These are phyloP conservation scores for Platycheirus albimanus DNA, from an alignment of 2,888 invertebrate species.

Conservation along the genomic window DNA sequence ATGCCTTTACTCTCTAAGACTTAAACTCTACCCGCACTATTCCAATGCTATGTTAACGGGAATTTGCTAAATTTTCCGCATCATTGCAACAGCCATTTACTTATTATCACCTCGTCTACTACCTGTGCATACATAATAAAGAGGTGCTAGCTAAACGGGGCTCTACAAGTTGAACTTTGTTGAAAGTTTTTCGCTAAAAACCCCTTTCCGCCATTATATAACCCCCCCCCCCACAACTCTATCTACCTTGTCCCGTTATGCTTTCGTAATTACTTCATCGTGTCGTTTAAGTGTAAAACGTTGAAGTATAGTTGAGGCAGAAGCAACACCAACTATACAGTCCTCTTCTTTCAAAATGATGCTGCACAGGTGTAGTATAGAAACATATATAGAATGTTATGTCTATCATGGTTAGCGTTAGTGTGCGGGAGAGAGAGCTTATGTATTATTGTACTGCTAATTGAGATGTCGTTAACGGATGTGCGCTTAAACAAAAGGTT, in stretches of 20 bases:
- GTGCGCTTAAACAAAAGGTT: constrained; percentile 60
- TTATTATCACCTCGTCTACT: constrained; percentile 66
- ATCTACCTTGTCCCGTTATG: neutral
- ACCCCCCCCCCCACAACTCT: neutral
- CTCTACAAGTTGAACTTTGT: constrained; percentile 66
- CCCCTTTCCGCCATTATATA: neutral
- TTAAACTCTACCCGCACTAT: neutral
- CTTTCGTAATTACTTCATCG: constrained; percentile 58
- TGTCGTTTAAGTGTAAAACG: constrained; percentile 54
- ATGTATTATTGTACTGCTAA: constrained; percentile 55
- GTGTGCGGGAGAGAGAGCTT: constrained; percentile 8
- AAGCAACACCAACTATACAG: constrained; percentile 40
- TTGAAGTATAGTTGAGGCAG: constrained; percentile 46
- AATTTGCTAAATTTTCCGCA: constrained; percentile 59
- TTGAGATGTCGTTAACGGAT: constrained; percentile 72
- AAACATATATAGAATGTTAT: neutral
- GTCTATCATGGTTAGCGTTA: neutral
- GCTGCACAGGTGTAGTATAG: neutral
- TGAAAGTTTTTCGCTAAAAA: constrained; percentile 45
- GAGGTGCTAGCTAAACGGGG: constrained; percentile 52
- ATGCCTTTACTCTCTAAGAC: no score
- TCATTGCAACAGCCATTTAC: constrained; percentile 69
- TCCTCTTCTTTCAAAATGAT: constrained; percentile 26
- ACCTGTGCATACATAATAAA: constrained; percentile 50
- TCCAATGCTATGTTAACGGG: neutral